A percentile compares a stretch with the other conserved stretches of the same genome.
Conservation (phyloP, 1,140 invertebrate species). For the Dolichoris vasculosae region DNA sequence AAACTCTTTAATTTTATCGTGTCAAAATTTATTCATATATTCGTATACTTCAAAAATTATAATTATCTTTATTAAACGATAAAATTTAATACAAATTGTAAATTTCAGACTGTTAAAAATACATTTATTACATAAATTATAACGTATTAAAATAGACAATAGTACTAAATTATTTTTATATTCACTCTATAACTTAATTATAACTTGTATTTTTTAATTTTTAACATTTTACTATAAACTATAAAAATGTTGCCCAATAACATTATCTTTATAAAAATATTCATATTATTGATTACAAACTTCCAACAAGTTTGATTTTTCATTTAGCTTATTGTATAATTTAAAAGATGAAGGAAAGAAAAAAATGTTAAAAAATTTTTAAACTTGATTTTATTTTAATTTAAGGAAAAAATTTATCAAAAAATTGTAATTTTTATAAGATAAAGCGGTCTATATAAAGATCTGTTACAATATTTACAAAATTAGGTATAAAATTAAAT, state of each 20-base stretch:
- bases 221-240: not conserved
- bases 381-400: not conserved
- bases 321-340: slow-evolving; percentile 12
- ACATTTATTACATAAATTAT: not conserved
- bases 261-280: not conserved
- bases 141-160: not conserved
- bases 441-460: not conserved
- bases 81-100: not conserved
- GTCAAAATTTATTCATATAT: not conserved
- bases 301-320: not conserved
- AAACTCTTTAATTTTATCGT: not conserved
- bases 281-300: not conserved
- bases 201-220: slow-evolving; percentile 12
- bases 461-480: not conserved
- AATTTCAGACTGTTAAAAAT: not conserved
- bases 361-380: not conserved
- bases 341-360: not conserved
- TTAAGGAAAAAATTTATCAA: not conserved
- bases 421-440: not conserved
- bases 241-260: not conserved
- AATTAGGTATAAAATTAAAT: too few species aligned
- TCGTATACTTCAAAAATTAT: not conserved
- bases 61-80: not conserved
- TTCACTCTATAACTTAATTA: slow-evolving; percentile 11
- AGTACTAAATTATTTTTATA: slow-evolving; percentile 4